Base-by-base conservation (phyloP, 2,797 vertebrate genomes). In the Alcedo quadribrachys region DNA sequence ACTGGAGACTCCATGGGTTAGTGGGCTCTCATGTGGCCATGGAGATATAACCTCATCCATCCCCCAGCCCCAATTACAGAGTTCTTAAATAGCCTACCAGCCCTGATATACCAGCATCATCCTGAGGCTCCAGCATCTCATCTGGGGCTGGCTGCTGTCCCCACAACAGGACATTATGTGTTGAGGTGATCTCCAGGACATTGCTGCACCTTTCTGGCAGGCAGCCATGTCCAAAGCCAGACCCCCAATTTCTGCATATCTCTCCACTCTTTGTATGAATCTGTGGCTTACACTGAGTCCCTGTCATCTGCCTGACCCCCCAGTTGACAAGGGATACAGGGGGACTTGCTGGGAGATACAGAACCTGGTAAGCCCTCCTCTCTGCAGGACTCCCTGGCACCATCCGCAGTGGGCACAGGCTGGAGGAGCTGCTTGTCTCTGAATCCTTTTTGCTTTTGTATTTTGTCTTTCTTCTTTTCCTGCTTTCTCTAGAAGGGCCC, bases 401-500 rank as follows among this genome's bases (percentile, higher is more conserved):
- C 17, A 32, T 15, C 51, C 43, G 3, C 40, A 55, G 75, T 0
- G 8, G 58, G 22, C 1, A 0, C 16, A 14, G 82, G 50, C 71
- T 68, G 65, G 35, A 88, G 67, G 69, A 78, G 33, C 66, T 66
- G 37, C 79, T 78, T 51, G 48, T 57, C 84, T 96, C 71, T 70
- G 75, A 85, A 48, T 27, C 78, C 48, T 51, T 85, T 65, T 73
- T 70, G 48, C 68, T 73, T 87, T 95, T 88, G 51, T 60, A 69
- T 94, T 96, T 94, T 74, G 53, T 22, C 61, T 90, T 69, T 18
- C 68, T 81, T 48, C 74, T 92, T 68, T 87, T 75, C 69, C 90
- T 94, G 74, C 69, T 51, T 78, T 87, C 89, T 95, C 69, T 92
- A 94, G 87, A 90, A 97, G 65, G 84, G 92, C 85, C 93, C 93